phyloP scores from a whole-genome alignment of 2,888 invertebrate genomes.

The Agrotis clavis region DNA sequence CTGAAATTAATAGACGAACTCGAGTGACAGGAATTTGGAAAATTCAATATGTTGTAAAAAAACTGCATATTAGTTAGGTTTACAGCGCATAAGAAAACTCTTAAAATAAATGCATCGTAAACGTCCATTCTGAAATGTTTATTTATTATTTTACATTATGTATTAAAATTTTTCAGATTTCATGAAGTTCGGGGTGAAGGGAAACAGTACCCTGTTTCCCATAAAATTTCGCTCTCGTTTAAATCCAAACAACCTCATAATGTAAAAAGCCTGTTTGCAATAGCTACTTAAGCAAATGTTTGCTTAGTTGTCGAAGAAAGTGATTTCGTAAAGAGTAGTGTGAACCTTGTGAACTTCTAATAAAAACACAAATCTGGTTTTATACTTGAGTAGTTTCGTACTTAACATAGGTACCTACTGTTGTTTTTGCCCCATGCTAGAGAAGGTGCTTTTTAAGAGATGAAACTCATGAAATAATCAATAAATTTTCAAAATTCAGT shows the following conservation, averaged over 20 bases:
- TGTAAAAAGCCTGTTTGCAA: conserved; percentile 3
- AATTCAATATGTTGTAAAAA: neutral
- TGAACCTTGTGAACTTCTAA: conserved; percentile 6
- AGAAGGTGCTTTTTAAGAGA: too few relatives aligned
- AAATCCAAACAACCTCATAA: too few relatives aligned
- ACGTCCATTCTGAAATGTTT: too few relatives aligned
- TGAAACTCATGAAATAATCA: too few relatives aligned
- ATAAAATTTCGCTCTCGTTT: too few relatives aligned
- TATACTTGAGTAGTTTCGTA: conserved; percentile 18
- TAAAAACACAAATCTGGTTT: neutral
- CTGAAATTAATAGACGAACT: neutral
- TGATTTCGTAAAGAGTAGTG: conserved; percentile 42
- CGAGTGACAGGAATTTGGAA: neutral
- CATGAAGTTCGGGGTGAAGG: too few relatives aligned
- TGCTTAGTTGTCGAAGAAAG: conserved; percentile 47
- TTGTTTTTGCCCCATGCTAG: too few relatives aligned
- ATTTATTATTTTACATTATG: too few relatives aligned
- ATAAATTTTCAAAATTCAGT: too few relatives aligned
- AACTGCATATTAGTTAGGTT: neutral
- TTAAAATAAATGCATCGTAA: neutral
- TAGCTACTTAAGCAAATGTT: conserved; percentile 38
- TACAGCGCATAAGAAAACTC: neutral
- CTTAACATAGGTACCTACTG: neutral
- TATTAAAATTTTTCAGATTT: too few relatives aligned
- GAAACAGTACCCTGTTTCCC: too few relatives aligned